These are phyloP conservation scores for Nannoperca obscura DNA, from an alignment of 2,797 vertebrate species.

Conservation along the genomic window DNA sequence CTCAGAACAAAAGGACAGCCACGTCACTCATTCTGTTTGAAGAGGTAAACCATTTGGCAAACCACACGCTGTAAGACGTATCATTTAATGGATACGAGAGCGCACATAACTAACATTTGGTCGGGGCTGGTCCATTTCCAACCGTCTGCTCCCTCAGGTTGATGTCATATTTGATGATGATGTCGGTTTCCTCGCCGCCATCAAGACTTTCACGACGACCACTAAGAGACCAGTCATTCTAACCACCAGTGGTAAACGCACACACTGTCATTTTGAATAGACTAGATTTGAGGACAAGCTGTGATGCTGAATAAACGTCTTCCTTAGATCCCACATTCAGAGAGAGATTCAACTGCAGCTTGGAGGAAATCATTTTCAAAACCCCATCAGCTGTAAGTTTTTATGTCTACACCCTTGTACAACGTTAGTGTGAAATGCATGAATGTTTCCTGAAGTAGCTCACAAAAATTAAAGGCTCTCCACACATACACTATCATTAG, in stretches of 20 bases:
- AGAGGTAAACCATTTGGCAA: slow-evolving; percentile 84
- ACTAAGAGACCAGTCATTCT: slow-evolving; percentile 94
- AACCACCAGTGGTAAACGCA: slow-evolving; percentile 90
- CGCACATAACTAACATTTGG: background rate
- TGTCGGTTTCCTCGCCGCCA: slow-evolving; percentile 91
- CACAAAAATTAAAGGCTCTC: background rate
- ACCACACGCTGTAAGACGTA: background rate
- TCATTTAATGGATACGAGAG: background rate
- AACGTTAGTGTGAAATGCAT: background rate
- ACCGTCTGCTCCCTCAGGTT: slow-evolving; percentile 75
- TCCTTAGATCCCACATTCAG: slow-evolving; percentile 90
- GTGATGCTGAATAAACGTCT: slow-evolving; percentile 26
- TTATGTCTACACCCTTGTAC: background rate
- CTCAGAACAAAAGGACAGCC: slow-evolving; percentile 81
- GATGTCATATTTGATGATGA: slow-evolving; percentile 96
- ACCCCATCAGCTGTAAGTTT: slow-evolving; percentile 88
- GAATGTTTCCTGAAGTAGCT: background rate
- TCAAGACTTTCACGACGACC: slow-evolving; percentile 93
- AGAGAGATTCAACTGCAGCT: slow-evolving; percentile 87
- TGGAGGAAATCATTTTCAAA: slow-evolving; percentile 91
- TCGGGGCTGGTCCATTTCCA: background rate
- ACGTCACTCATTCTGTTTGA: slow-evolving; percentile 97
- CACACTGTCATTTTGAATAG: background rate
- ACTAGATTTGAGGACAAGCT: background rate
- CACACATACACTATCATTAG: background rate